Evolutionary conservation across 2,888 invertebrate species (phyloP).

Genomic region (Bimastos eiseni): DNA sequence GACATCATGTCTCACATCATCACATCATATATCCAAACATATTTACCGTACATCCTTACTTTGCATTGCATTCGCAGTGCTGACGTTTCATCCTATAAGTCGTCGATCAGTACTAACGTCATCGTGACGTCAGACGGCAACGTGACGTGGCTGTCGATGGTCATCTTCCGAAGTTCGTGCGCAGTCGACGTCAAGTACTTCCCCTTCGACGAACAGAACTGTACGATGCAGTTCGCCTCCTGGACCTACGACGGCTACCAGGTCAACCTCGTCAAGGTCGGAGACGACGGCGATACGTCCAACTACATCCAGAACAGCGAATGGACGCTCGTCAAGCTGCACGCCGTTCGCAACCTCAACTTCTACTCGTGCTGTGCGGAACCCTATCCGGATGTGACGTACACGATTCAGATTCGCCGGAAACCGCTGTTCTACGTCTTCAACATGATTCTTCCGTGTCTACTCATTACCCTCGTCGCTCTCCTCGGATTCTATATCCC

Average conservation of each 20-base stretch:
- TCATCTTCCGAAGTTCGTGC: conserved; percentile 66
- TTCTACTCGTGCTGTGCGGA: conserved; percentile 65
- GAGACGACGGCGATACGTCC: conserved; percentile 80
- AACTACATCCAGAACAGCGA: conserved; percentile 91
- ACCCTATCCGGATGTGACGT: conserved; percentile 66
- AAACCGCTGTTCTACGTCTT: conserved; percentile 67
- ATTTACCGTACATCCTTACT: not conserved
- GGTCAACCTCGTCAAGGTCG: conserved; percentile 56
- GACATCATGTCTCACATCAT: no score
- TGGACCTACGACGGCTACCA: conserved; percentile 67
- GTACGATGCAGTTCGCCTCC: conserved; percentile 66
- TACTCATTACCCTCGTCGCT: conserved; percentile 66
- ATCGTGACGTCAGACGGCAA: conserved; percentile 67
- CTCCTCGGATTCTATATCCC: conserved; percentile 68
- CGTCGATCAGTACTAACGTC: conserved; percentile 66
- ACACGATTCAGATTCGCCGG: conserved; percentile 64
- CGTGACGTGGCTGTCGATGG: conserved; percentile 67
- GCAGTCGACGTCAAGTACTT: conserved; percentile 67
- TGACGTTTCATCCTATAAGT: conserved; percentile 56
- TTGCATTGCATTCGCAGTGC: conserved; percentile 49
- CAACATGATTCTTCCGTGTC: conserved; percentile 67
- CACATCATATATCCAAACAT: no score
- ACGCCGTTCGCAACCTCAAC: conserved; percentile 64
- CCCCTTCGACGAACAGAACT: conserved; percentile 67
- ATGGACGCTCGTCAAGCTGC: conserved; percentile 72